Base-by-base conservation (phyloP, 35 echinoderm and acorn worm species). In the Apostichopus parvimensis region DNA sequence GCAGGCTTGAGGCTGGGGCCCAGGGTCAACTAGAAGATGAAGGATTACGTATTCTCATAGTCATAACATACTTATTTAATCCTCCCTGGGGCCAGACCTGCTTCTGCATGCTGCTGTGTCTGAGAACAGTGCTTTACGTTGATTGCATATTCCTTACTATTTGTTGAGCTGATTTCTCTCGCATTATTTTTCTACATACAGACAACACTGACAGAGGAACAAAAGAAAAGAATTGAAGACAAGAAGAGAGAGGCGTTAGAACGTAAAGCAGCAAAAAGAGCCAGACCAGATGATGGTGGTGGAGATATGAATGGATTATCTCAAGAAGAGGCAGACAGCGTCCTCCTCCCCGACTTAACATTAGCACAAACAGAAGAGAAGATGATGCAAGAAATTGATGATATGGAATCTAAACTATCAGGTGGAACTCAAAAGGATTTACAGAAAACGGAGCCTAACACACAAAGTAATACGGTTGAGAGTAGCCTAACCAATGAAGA, bases 181-280 rank as follows among this genome's bases (percentile, higher is more conserved):
- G 34, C 3, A 45, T 45, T 45, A 4, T 0, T 45, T 45, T 45
- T 45, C 34, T 45, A 45, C 34, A 45, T 45, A 55, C 28, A 92
- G 90, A 53, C 60, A 58, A 66, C 90, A 64, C 25, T 92, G 79
- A 85, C 79, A 6, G 80, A 82, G 9, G 91, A 92, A 84, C 91
- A 92, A 53, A 45, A 84, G 20, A 34, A 77, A 56, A 82, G 91
- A 72, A 92, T 92, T 8, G 91, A 92, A 65, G 79, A 82, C 15
- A 92, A 92, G 52, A 85, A 75, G 73, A 68, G 17, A 54, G 11
- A 84, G 17, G 91, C 91, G 0, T 26, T 54, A 14, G 80, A 79
- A 71, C 20, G 79, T 4, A 92, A 82, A 86, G 91, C 78, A 56
- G 91, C 79, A 4, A 92, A 82, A 86, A 10, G 55, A 18, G 65